Conservation (phyloP, 2,888 invertebrate genomes). For the Crioceris asparagi region DNA sequence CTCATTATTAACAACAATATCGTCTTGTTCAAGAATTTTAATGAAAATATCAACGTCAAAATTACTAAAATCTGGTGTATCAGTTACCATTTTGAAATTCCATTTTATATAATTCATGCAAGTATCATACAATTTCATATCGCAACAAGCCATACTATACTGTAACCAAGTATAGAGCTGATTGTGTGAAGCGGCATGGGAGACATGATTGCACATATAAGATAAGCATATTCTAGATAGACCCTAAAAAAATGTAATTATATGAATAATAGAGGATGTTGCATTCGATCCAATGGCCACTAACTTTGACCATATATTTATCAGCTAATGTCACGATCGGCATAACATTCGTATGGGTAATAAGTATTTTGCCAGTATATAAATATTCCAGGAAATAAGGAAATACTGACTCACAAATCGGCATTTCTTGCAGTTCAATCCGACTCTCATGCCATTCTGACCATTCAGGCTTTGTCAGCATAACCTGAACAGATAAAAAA, state of each 20-base stretch:
- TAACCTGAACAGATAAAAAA: conserved; percentile 48
- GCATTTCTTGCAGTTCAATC: conserved; percentile 77
- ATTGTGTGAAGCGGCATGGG: conserved; percentile 71
- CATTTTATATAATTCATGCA: conserved; percentile 80
- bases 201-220: conserved; percentile 81
- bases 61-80: conserved; percentile 67
- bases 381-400: conserved; percentile 76
- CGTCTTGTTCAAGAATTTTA: conserved; percentile 69
- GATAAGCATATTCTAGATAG: conserved; percentile 70
- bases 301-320: conserved; percentile 85
- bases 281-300: too few relatives aligned
- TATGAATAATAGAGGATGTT: too few relatives aligned
- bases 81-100: conserved; percentile 78
- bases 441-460: conserved; percentile 77
- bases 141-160: conserved; percentile 77
- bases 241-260: conserved; percentile 51
- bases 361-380: conserved; percentile 82
- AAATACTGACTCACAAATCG: conserved; percentile 75
- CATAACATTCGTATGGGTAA: conserved; percentile 74
- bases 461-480: conserved; percentile 93
- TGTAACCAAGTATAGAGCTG: conserved; percentile 85
- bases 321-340: conserved; percentile 84
- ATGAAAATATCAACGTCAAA: conserved; percentile 72
- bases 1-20: conserved; percentile 83
- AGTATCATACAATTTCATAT: conserved; percentile 52